phyloP scores from a whole-genome alignment of 2,113 vertebrate genomes.

The Melanerpes aurifrons region DNA sequence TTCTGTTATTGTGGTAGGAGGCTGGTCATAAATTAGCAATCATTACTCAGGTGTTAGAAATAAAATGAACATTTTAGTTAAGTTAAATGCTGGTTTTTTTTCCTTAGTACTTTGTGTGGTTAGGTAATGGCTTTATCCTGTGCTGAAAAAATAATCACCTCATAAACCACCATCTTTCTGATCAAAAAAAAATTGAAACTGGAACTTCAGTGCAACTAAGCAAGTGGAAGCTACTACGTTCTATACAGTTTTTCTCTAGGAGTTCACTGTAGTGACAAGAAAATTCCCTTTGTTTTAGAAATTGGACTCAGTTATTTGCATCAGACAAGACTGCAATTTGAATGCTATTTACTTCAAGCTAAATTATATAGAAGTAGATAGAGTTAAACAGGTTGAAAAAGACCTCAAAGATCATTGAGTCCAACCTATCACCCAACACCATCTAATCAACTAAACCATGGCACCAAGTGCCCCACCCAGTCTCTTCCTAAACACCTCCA shows the following conservation, averaged over 20 bases:
- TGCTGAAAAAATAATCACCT: slow-evolving; percentile 31
- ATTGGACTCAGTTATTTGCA: background rate
- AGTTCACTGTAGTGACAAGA: background rate
- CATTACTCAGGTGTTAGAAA: background rate
- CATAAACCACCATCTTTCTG: slow-evolving; percentile 17
- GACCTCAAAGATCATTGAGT: too few relatives aligned
- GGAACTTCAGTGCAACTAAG: background rate
- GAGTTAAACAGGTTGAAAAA: too few relatives aligned
- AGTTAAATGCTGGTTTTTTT: background rate
- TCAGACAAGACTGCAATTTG: background rate
- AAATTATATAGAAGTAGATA: too few relatives aligned
- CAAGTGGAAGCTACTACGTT: background rate
- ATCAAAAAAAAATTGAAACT: background rate
- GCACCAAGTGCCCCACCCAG: too few relatives aligned
- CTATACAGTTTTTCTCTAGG: background rate
- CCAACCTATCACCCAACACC: too few relatives aligned
- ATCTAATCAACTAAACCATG: too few relatives aligned
- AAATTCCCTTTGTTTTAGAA: background rate
- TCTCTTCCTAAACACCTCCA: too few relatives aligned
- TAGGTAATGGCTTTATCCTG: background rate
- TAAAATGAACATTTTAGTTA: background rate
- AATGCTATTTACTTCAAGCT: background rate
- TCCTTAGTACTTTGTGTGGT: background rate
- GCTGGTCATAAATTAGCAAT: background rate
- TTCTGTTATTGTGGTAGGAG: background rate